These are phyloP conservation scores for Xiphophorus maculatus DNA, from an alignment of 2,113 vertebrate species.

Conservation along the genomic window DNA sequence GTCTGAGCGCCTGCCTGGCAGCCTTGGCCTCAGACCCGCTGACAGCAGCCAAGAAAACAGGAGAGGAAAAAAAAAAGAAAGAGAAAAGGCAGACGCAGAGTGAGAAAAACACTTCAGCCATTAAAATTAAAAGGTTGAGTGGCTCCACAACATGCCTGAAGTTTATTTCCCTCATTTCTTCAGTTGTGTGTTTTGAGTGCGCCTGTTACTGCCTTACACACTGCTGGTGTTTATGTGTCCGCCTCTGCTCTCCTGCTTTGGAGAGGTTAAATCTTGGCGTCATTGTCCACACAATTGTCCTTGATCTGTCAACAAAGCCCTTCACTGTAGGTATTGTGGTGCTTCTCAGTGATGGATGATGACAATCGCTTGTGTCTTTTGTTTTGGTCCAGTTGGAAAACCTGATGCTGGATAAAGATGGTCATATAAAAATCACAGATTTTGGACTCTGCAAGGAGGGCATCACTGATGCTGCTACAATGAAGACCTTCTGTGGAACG, in stretches of 20 bases:
- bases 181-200: conserved; percentile 48
- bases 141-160: conserved; percentile 65
- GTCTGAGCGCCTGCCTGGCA: conserved; percentile 71
- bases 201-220: conserved; percentile 21
- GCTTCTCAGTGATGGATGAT: not conserved
- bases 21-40: conserved; percentile 67
- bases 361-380: conserved; percentile 16
- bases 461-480: conserved; percentile 98
- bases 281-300: not conserved
- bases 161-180: conserved; percentile 60
- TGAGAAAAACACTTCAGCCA: conserved; percentile 66
- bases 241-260: conserved; percentile 6
- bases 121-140: conserved; percentile 81
- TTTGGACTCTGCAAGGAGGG: conserved; percentile 99
- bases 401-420: conserved; percentile 98
- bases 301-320: not conserved
- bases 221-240: not conserved
- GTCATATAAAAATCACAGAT: conserved; percentile 98
- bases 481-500: conserved; percentile 99
- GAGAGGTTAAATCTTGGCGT: conserved; percentile 12
- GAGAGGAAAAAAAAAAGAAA: not conserved
- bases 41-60: conserved; percentile 71
- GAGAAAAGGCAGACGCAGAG: conserved; percentile 68
- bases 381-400: conserved; percentile 89
- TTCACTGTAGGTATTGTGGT: not conserved